Base-by-base conservation (phyloP, 2,797 vertebrate species). In the Enteromius unitaeniatus region DNA sequence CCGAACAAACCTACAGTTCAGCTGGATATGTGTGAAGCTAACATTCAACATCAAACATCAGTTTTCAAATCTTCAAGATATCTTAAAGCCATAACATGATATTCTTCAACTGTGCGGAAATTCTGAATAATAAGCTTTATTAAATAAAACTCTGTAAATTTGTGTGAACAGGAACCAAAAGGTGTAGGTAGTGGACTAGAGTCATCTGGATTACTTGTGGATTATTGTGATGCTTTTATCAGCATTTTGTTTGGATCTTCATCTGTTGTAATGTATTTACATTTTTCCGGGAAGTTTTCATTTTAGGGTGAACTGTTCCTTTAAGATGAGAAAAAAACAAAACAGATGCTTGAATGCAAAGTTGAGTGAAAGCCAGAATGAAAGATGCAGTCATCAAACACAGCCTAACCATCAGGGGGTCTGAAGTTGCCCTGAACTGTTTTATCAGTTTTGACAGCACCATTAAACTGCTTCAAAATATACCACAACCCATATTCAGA, bases 401-500 rank as follows among this genome's bases (percentile, higher is more conserved):
- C 4, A 23, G 37, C 26, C 55, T 60, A 26, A 73, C n/a, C 68
- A 49, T 69, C 79, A 58, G 69, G 42, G 37, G 4, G 19, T 13
- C 51, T 31, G 23, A 40, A 55, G 47, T 58, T 81, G 79, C 65
- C 78, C 78, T 58, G 26, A 37, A 82, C 45, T 17, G 28, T 74
- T 51, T 74, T 74, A 64, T 82, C 58, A 28, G 15, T 74, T 74
- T 74, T 82, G 81, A 75, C 70, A 75, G 69, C 28, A 75, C 45
- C n/a, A 51, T 21, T 81, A 60, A 31, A 62, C 28, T 75, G 6
- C 19, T 34, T 28, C 26, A 73, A 40, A 40, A 62, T 74, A 47
- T 51, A 60, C 49, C 53, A 34, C 79, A 82, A 74, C 28, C 42
- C 70, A 65, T 49, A 74, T 82, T 82, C 70, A 53, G 28, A 65